Conservation (phyloP, 2,113 vertebrate species). For the Leiothrix lutea region DNA sequence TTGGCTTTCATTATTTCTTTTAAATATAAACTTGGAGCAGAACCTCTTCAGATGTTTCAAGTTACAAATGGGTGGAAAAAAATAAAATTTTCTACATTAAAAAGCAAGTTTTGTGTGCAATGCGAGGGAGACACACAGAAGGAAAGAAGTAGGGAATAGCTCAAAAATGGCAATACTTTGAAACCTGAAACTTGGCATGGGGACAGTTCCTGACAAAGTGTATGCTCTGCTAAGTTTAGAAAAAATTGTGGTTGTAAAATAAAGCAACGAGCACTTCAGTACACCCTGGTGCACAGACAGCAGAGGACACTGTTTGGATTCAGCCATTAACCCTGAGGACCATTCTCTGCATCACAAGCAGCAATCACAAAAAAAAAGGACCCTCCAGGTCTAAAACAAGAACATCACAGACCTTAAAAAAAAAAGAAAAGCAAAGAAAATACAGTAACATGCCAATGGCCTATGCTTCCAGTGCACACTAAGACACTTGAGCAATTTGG, state of each 20-base stretch:
- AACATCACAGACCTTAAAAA: background rate
- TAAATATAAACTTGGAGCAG: constrained; percentile 59
- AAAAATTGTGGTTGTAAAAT: constrained; percentile 39
- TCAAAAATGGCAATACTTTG: constrained; percentile 34
- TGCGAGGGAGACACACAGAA: constrained; percentile 6
- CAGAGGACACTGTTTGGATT: constrained; percentile 1
- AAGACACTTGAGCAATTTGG: background rate
- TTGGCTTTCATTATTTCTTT: constrained; percentile 60
- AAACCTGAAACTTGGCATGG: constrained; percentile 51
- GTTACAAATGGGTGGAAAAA: constrained; percentile 52
- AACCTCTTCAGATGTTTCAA: constrained; percentile 53
- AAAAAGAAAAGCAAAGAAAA: background rate
- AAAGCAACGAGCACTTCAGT: background rate
- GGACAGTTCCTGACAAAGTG: constrained; percentile 40
- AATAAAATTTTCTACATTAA: constrained; percentile 1
- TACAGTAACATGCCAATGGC: background rate
- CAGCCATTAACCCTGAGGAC: background rate
- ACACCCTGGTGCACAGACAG: background rate
- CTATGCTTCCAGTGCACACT: background rate
- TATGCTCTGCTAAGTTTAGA: constrained; percentile 58
- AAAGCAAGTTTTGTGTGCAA: constrained; percentile 54
- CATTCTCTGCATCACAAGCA: background rate
- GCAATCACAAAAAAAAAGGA: background rate
- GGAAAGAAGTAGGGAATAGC: constrained; percentile 26
- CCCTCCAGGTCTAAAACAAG: background rate